phyloP scores from a whole-genome alignment of 2,797 vertebrate species.

The Microctenopoma stevenorrisi region DNA sequence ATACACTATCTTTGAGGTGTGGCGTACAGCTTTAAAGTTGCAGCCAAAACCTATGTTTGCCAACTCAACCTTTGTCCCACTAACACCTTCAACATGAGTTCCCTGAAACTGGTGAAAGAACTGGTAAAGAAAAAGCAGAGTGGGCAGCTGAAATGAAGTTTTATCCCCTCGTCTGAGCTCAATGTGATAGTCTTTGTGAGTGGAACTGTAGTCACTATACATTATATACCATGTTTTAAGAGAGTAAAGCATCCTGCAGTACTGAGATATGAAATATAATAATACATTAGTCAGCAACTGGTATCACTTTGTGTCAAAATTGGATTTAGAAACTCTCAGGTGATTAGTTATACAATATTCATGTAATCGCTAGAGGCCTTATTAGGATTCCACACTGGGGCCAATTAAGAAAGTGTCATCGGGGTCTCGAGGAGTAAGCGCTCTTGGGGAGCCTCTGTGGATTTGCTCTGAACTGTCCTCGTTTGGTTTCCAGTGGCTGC shows the following conservation, averaged over 20 bases:
- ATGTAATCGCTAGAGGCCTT: constrained; percentile 52
- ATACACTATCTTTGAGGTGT: background rate
- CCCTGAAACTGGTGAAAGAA: background rate
- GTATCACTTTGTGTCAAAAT: constrained; percentile 38
- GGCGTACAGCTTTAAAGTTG: constrained; percentile 1
- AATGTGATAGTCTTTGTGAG: background rate
- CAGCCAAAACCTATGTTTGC: background rate
- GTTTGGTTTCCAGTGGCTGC: constrained; percentile 48
- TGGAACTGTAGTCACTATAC: background rate
- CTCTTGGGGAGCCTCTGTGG: constrained; percentile 73
- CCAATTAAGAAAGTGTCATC: constrained; percentile 69
- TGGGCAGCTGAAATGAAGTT: background rate
- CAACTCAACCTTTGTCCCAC: background rate
- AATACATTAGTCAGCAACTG: constrained; percentile 33
- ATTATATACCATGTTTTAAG: background rate
- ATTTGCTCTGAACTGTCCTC: constrained; percentile 67
- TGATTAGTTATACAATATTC: constrained; percentile 45
- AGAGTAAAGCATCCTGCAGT: constrained; percentile 4
- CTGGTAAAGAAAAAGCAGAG: constrained; percentile 3
- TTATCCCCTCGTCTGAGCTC: background rate
- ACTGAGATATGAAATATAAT: constrained; percentile 14
- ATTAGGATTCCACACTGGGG: constrained; percentile 59
- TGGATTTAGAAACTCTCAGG: constrained; percentile 32
- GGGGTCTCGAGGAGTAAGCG: constrained; percentile 60
- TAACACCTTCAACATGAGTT: constrained; percentile 16